Evolutionary conservation across 1,140 invertebrate species (phyloP), one percentile per base, ranked within the genome.

Genomic region (Globodera ellingtonae): DNA sequence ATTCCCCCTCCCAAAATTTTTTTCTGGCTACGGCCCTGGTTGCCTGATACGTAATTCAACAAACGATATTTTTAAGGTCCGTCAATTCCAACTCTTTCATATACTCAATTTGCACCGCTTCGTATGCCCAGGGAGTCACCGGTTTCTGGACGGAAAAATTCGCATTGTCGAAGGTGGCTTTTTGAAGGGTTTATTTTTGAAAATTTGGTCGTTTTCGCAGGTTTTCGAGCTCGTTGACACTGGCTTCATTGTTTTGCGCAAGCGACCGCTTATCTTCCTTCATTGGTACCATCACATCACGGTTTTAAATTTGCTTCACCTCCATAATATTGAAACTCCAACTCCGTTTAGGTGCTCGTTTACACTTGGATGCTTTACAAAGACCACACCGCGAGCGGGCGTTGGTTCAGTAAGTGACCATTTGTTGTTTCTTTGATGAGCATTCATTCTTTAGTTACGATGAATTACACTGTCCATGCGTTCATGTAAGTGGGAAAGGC

Each of bases 321-420:
- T 97, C 98, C 91, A 95, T 98, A 73, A 94, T 98, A 44, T 66
- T 0, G 6, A 69, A 74, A 95, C 95, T 93, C 92, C 84, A 92
- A 93, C 84, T 92, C 93, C 85, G 90, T 92, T 8, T 92, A 92
- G 48, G 93, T 93, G n/a, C 92, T 98, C 46, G 92, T 98, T 21
- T 98, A 98, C 91, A 94, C 94, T 5, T 98, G 96, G 96, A 98
- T 96, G 91, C 95, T 94, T 4, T 98, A 97, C 90, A 94, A 94
- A 15, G 95, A 98, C 89, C 96, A 96, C 91, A 97, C 95, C 15
- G 94, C 96, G 21, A 94, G 95, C 10, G 97, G 95, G 59, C 92
- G 95, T 70, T 99, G 97, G 97, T 99, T 97, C 90, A 94, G 67
- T 70, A 44, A 70, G 24, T 70, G 13, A 21, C 59, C 21, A 65